A percentile compares a stretch with the other conserved stretches of the same genome.
phyloP scores from a whole-genome alignment of 2,797 vertebrate species.

The Coregonus suidteri region DNA sequence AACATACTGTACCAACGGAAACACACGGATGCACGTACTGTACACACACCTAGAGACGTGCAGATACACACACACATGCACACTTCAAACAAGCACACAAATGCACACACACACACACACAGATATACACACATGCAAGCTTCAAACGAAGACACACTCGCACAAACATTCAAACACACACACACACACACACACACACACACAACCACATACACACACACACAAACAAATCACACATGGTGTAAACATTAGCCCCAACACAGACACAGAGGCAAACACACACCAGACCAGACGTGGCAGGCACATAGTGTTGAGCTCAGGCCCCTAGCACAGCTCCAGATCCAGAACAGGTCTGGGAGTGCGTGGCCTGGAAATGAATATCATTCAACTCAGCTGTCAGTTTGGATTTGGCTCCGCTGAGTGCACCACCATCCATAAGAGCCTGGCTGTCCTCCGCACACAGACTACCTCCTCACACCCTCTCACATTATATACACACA shows the following conservation, averaged over 20 bases:
- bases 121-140: too few relatives aligned
- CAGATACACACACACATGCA: too few relatives aligned
- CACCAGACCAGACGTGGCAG: constrained; percentile 27
- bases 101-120: constrained; percentile 23
- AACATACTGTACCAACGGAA: neutral
- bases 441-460: constrained; percentile 60
- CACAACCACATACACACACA: constrained; percentile 1
- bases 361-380: constrained; percentile 73
- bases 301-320: constrained; percentile 38
- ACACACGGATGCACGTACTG: too few relatives aligned
- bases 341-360: constrained; percentile 59
- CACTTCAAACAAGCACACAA: neutral
- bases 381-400: constrained; percentile 71
- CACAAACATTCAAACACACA: constrained; percentile 9
- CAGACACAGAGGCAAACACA: constrained; percentile 54
- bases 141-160: constrained; percentile 18
- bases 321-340: constrained; percentile 51
- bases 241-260: constrained; percentile 57
- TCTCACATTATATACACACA: constrained; percentile 30
- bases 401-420: constrained; percentile 64
- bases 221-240: constrained; percentile 10
- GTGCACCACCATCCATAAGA: constrained; percentile 50
- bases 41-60: neutral
- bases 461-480: constrained; percentile 50
- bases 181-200: constrained; percentile 13